Conservation (phyloP, 2,113 vertebrate species). For the Tragelaphus scriptus region DNA sequence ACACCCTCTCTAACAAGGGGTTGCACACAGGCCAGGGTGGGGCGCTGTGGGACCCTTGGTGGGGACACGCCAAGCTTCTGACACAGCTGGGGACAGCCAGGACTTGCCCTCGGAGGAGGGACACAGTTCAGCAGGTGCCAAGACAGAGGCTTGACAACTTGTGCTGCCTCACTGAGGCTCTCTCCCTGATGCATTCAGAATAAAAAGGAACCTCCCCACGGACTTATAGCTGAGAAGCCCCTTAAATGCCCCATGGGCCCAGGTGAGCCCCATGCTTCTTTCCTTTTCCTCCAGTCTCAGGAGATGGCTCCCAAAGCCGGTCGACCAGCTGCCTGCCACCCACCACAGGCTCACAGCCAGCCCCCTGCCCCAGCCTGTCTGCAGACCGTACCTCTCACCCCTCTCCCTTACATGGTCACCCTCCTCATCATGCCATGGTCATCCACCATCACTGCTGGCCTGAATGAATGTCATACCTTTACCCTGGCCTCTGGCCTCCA, state of each 20-base stretch:
- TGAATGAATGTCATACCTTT: not conserved
- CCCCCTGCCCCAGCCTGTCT: not conserved
- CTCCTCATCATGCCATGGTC: not conserved
- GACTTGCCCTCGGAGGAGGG: not conserved
- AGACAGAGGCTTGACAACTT: not conserved
- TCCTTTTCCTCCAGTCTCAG: not conserved
- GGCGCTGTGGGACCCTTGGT: not conserved
- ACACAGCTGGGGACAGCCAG: not conserved
- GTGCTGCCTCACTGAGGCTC: not conserved
- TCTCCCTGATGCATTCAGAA: not conserved
- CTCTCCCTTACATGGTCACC: no score
- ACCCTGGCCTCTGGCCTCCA: not conserved
- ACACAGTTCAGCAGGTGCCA: not conserved
- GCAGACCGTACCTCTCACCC: no score
- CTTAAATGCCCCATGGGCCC: not conserved
- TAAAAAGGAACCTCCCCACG: not conserved
- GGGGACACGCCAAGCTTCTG: not conserved
- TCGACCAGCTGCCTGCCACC: not conserved
- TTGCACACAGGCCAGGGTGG: not conserved
- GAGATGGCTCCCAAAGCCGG: not conserved
- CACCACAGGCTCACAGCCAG: not conserved
- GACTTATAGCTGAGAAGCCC: not conserved
- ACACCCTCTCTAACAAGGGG: not conserved
- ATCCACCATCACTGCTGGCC: rapidly evolving
- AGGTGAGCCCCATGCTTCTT: not conserved